These are phyloP conservation scores for Heliangelus exortis DNA, from an alignment of 2,797 vertebrate genomes.

Conservation along the genomic window DNA sequence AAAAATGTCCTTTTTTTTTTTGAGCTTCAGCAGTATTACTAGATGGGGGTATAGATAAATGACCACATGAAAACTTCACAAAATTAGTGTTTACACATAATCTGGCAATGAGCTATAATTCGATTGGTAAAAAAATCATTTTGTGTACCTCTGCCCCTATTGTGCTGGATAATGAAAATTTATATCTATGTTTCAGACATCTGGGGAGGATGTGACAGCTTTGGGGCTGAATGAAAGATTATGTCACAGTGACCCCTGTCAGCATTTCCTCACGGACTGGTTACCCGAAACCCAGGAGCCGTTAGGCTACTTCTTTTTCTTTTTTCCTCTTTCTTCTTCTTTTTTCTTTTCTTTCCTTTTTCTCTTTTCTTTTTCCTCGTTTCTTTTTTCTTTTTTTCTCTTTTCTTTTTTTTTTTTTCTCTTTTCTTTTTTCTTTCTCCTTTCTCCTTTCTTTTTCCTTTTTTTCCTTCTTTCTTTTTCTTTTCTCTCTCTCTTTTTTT, in stretches of 20 bases:
- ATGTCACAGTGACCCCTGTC: slow-evolving; percentile 88
- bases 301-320: slow-evolving; percentile 70
- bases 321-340: background rate
- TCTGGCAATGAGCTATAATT: slow-evolving; percentile 86
- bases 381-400: slow-evolving; percentile 12
- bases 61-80: slow-evolving; percentile 85
- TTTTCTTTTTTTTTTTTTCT: background rate
- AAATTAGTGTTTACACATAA: slow-evolving; percentile 86
- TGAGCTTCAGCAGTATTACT: slow-evolving; percentile 75
- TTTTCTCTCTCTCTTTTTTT: background rate
- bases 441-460: background rate
- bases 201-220: slow-evolving; percentile 88
- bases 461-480: background rate
- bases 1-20: slow-evolving; percentile 74
- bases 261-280: slow-evolving; percentile 84
- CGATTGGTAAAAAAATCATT: slow-evolving; percentile 89
- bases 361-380: background rate
- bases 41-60: slow-evolving; percentile 82
- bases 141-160: slow-evolving; percentile 87
- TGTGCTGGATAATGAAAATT: slow-evolving; percentile 88
- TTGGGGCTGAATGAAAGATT: slow-evolving; percentile 88
- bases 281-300: slow-evolving; percentile 85
- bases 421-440: slow-evolving; percentile 25
- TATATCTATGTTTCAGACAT: slow-evolving; percentile 87
- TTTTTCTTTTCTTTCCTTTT: slow-evolving; percentile 24